A percentile compares a stretch with the other conserved stretches of the same genome.
Conservation (phyloP, 2,888 invertebrate species). For the Liposcelis brunnea region DNA sequence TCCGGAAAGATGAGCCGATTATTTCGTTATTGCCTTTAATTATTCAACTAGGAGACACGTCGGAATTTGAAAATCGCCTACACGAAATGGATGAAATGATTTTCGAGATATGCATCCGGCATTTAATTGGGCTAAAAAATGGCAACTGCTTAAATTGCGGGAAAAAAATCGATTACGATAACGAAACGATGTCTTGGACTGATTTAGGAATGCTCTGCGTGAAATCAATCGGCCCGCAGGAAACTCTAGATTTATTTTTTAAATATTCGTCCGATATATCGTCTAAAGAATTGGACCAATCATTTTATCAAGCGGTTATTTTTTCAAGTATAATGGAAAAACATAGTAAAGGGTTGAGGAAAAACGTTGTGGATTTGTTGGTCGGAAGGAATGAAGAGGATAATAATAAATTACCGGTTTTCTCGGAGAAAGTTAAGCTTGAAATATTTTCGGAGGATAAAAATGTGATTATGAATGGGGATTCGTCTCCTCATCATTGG, state of each 20-base stretch:
- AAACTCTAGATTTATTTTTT: conserved; percentile 37
- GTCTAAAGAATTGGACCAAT: conserved; percentile 36
- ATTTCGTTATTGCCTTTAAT: conserved; percentile 35
- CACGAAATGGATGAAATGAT: conserved; percentile 36
- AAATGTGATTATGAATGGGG: background rate
- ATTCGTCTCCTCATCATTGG: conserved; percentile 27
- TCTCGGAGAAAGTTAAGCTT: too few species aligned
- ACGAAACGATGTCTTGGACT: conserved; percentile 39
- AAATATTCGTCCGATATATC: conserved; percentile 37
- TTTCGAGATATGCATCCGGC: conserved; percentile 28
- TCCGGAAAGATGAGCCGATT: conserved; percentile 32
- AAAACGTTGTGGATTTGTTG: conserved; percentile 10
- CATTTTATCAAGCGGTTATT: conserved; percentile 41
- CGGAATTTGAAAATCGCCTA: conserved; percentile 34
- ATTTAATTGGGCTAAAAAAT: conserved; percentile 32
- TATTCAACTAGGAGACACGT: conserved; percentile 41
- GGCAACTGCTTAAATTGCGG: conserved; percentile 45
- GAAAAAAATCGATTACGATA: conserved; percentile 29
- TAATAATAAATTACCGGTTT: conserved; percentile 11
- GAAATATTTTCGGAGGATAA: conserved; percentile 3
- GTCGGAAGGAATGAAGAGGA: too few species aligned
- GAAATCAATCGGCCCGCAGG: conserved; percentile 39
- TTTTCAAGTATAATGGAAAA: conserved; percentile 20
- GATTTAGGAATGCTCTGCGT: conserved; percentile 39
- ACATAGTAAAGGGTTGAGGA: conserved; percentile 13